Evolutionary conservation across 2,888 invertebrate species (phyloP), one percentile per base, ranked within the genome.

Genomic region (Odontocolon sp.): DNA sequence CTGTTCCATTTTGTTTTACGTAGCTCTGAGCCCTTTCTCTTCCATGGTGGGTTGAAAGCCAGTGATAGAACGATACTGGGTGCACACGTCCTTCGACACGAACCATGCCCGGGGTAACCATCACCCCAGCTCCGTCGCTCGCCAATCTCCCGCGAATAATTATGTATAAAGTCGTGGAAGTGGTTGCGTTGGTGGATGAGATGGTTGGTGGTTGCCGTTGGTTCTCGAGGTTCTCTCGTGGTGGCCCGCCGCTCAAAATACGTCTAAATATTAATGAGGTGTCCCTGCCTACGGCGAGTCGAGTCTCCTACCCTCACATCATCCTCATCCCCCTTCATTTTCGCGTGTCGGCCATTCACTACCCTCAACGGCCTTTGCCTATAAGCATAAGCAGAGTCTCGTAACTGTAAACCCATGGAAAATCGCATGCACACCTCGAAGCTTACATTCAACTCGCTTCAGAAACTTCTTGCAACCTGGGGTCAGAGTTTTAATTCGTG

Each of bases 221-320:
- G 70, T 71, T 57, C 72, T 77, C 64, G 76, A 81, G 84, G 81
- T 81, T 66, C 73, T 72, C 67, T 73, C 66, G 74, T 78, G 77
- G 74, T 80, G 76, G 70, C 68, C 82, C 82, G 83, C 82, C 83
- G 85, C 82, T 87, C 87, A 85, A 88, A 89, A 89, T 88, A 87
- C 87, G 89, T 90, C 89, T 90, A 90, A 89, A 90, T 90, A 90
- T 89, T 89, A 90, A 90, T 89, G 88, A 89, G 88, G 85, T 87
- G 87, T 88, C 88, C 87, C 85, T 86, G 87, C 88, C 88, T 87
- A 86, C 84, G 87, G 89, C 87, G 81, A 81, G 71, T 54, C 67
- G 38, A 67, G 75, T 73, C 75, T 72, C 82, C 74, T 54, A 18
- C 67, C 33, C 33, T 40, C 47, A 33, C 14, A 14, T 8, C 68